Evolutionary conservation across 2,113 vertebrate genomes (phyloP), one percentile per base, ranked within the genome.

Genomic region (Sorex araneus): DNA sequence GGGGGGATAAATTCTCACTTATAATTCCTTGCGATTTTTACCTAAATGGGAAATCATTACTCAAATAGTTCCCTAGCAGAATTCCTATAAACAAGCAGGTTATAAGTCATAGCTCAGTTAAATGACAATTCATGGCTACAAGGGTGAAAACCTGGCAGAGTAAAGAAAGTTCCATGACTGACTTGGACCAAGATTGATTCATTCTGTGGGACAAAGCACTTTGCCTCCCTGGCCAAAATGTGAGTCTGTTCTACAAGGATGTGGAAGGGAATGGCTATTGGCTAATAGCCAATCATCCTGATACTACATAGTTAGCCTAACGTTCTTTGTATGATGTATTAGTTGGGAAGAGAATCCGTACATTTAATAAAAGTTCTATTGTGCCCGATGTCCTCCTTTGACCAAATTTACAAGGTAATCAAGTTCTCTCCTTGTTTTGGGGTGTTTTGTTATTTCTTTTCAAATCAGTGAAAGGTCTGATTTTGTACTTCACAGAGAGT

Each of bases 391-490:
- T 28, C 94, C 92, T 91, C 71, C 76, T 71, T 88, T 90, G 69
- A 88, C 90, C 45, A 92, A 19, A 13, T 93, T 84, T 18, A 92
- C 8, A 87, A 79, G 25, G 40, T 91, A 95, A 91, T 71, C 67
- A 87, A 92, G 45, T 25, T 93, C 81, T 63, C 60, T 60, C 60
- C 34, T 90, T 90, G 57, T 83, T 94, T 88, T 91, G 84, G 28
- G 91, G 47, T 70, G 50, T 89, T 89, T 91, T 96, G 71, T 75
- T 91, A 73, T 80, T 85, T 90, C 27, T 85, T 83, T 92, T 92
- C 82, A 92, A 92, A 89, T 94, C 60, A 91, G 80, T 73, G 75
- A 84, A 77, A 80, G 12, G 36, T 80, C 76, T 95, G 80, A 83
- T 89, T 83, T 90, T 94, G 84, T 91, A 87, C 57, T 73, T 89